These are phyloP conservation scores for Drosophila bunnanda DNA, from an alignment of 2,888 invertebrate species.

Conservation along the genomic window DNA sequence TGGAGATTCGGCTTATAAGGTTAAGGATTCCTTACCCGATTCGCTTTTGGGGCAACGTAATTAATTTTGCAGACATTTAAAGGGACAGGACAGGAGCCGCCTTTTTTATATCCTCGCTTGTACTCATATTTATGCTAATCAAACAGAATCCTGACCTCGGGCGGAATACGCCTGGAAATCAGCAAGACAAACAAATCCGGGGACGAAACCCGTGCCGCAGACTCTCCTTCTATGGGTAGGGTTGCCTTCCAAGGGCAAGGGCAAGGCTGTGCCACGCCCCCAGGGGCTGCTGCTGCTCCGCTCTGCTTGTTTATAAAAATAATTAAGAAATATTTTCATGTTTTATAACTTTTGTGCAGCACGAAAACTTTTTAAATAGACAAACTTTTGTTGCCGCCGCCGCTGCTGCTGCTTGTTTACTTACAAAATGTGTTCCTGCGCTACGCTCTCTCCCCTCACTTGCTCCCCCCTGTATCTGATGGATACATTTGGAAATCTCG, in stretches of 20 bases:
- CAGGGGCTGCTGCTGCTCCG: constrained; percentile 9
- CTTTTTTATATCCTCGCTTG: constrained; percentile 32
- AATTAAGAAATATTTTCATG: constrained; percentile 81
- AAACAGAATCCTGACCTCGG: constrained; percentile 79
- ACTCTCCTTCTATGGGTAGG: constrained; percentile 20
- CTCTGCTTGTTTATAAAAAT: constrained; percentile 75
- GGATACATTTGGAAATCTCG: constrained; percentile 76
- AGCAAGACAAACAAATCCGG: constrained; percentile 70
- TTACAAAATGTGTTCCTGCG: constrained; percentile 65
- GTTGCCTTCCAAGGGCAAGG: constrained; percentile 34
- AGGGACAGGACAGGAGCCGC: constrained; percentile 25
- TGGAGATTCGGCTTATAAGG: constrained; percentile 6
- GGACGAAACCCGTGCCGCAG: constrained; percentile 40
- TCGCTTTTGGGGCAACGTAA: constrained; percentile 23
- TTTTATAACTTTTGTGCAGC: constrained; percentile 77
- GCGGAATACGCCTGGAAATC: constrained; percentile 57
- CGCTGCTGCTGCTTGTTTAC: constrained; percentile 68
- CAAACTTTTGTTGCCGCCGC: constrained; percentile 73
- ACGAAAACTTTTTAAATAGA: constrained; percentile 77
- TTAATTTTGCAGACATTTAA: constrained; percentile 51
- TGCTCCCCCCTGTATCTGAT: constrained; percentile 41
- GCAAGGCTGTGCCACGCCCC: constrained; percentile 33
- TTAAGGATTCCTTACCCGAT: constrained; percentile 18
- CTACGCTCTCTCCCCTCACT: neutral
- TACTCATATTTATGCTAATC: constrained; percentile 72